Conservation (phyloP, 2,888 invertebrate species). For the Melikaiella ostensackeni region DNA sequence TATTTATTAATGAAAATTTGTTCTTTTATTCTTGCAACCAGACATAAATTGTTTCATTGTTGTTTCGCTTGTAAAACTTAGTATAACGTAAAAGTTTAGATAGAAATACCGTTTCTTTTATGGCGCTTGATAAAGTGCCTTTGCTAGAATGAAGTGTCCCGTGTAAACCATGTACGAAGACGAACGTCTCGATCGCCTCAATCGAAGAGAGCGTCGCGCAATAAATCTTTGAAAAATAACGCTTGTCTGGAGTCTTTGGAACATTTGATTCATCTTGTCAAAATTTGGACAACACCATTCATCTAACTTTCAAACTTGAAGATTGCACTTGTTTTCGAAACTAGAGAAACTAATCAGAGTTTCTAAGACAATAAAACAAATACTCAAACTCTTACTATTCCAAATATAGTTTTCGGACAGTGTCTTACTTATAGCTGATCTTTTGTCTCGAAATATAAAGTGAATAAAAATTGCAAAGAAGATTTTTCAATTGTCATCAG, state of each 20-base stretch:
- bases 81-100: constrained; percentile 5
- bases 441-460: too few relatives aligned
- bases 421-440: too few relatives aligned
- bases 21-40: too few relatives aligned
- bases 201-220: constrained; percentile 50
- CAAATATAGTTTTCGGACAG: too few relatives aligned
- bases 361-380: constrained; percentile 24
- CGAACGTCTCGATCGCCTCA: constrained; percentile 50
- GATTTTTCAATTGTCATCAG: too few relatives aligned
- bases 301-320: constrained; percentile 15
- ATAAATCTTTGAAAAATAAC: constrained; percentile 53
- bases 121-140: constrained; percentile 1
- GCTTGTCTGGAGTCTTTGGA: constrained; percentile 41
- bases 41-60: background rate
- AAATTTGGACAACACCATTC: constrained; percentile 25
- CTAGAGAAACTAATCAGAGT: background rate
- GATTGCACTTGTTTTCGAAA: background rate
- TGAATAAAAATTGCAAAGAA: too few relatives aligned
- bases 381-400: too few relatives aligned
- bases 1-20: too few relatives aligned
- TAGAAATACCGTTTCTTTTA: background rate
- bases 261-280: constrained; percentile 28
- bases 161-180: constrained; percentile 49
- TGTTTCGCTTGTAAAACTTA: background rate
- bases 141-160: constrained; percentile 43